Conservation (phyloP, 1,140 invertebrate species). For the Trichomalopsis sarcophagae region DNA sequence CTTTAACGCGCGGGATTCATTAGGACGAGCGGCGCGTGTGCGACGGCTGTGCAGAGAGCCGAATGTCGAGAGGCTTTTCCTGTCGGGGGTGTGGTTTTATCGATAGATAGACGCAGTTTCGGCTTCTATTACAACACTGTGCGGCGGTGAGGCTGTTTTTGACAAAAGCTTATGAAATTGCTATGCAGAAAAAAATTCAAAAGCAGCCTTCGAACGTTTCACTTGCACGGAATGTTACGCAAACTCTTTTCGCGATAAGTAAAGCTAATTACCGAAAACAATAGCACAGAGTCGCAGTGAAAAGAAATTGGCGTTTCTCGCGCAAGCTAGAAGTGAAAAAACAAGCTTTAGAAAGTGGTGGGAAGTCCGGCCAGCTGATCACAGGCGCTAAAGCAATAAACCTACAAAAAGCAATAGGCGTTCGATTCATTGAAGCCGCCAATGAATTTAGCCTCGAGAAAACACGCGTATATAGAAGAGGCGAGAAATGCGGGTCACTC, state of each 20-base stretch:
- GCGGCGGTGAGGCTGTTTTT: not conserved
- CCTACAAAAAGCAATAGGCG: not conserved
- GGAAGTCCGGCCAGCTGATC: not conserved
- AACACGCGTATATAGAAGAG: not conserved
- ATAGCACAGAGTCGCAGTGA: too few species aligned
- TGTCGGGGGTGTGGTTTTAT: not conserved
- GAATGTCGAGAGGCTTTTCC: not conserved
- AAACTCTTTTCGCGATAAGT: too few species aligned
- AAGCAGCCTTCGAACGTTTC: too few species aligned
- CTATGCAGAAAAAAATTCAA: too few species aligned
- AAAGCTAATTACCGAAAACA: too few species aligned
- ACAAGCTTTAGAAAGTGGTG: too few species aligned
- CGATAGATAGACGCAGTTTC: not conserved
- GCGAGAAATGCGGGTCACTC: slow-evolving; percentile 40
- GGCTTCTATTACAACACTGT: not conserved
- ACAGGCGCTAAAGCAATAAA: not conserved
- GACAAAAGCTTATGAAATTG: too few species aligned
- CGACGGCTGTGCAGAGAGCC: not conserved
- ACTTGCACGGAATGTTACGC: too few species aligned
- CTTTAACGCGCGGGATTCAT: not conserved
- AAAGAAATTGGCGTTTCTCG: too few species aligned
- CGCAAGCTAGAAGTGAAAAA: not conserved
- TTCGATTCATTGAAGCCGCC: not conserved
- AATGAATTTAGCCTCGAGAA: slow-evolving; percentile 22
- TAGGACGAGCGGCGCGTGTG: not conserved